A percentile compares a stretch with the other conserved stretches of the same genome.
phyloP scores from a whole-genome alignment of 2,888 invertebrate species.

The Epirrita christyi region DNA sequence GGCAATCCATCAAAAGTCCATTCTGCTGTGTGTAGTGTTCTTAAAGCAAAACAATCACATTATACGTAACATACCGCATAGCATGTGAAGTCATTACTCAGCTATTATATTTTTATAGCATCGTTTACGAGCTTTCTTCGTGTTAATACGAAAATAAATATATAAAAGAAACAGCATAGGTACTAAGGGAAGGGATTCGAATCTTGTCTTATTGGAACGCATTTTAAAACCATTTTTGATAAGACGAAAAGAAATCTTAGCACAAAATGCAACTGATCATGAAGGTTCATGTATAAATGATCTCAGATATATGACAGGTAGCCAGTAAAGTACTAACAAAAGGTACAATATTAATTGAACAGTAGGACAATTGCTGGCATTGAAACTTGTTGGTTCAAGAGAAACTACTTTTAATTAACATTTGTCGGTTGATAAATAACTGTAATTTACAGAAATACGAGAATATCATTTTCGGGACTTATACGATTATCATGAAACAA shows the following conservation, averaged over 20 bases:
- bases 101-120: constrained; percentile 25
- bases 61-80: constrained; percentile 39
- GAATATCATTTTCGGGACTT: too few relatives aligned
- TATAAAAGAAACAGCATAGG: neutral
- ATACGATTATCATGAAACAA: too few relatives aligned
- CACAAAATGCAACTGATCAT: too few relatives aligned
- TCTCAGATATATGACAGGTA: too few relatives aligned
- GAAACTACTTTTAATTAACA: constrained; percentile 43
- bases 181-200: neutral
- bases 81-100: constrained; percentile 42
- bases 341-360: constrained; percentile 17
- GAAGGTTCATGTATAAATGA: too few relatives aligned
- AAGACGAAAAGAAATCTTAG: too few relatives aligned
- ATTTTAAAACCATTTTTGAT: too few relatives aligned
- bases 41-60: constrained; percentile 44
- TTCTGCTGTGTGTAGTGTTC: too few relatives aligned
- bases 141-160: neutral
- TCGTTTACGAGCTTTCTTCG: constrained; percentile 27
- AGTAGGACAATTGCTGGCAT: constrained; percentile 34
- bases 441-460: constrained; percentile 43
- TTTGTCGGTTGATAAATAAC: constrained; percentile 43
- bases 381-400: constrained; percentile 37
- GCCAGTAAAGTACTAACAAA: constrained; percentile 1
- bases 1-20: too few relatives aligned
- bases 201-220: too few relatives aligned